Evolutionary conservation across 2,113 vertebrate genomes (phyloP), one percentile per base, ranked within the genome.

Genomic region (Podarcis muralis): DNA sequence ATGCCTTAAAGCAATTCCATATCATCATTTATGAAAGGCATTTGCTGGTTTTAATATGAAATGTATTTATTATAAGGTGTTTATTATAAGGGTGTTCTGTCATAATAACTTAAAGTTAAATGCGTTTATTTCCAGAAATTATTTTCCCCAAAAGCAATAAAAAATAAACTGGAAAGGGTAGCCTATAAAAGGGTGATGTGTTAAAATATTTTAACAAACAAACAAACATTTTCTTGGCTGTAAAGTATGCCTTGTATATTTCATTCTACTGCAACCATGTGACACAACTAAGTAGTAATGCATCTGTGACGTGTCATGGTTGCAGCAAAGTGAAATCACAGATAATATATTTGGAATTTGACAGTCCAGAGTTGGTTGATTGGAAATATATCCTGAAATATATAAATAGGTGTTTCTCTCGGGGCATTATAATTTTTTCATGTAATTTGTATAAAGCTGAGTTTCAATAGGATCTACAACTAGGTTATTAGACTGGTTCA

Each of bases 181-280:
- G 6, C 20, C 32, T 66, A 68, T 82, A 83, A 23, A 83, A 83
- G 40, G 27, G 5, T 18, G 9, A 43, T 69, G 16, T 81, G 22
- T 32, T 35, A n/a, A 69, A 32, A 48, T 71, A 71, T n/a, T 32
- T 16, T 43, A 2, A 18, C 4, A 53, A 30, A 53, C n/a, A n/a
- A 40, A 62, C 12, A 62, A 18, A 62, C 12, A 93, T 90, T 92
- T 86, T 81, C 32, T 20, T 59, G 92, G 77, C 83, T 65, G 57
- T 3, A 22, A 89, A 89, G n/a, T 40, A 32, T 7, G 15, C 6
- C 71, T 82, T 40, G 23, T 18, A 53, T 37, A 37, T 75, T 37
- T 75, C 72, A 75, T 11, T 75, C n/a, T 32, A 2, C 16, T 35
- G 3, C 30, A 59, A 23, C 53, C 18, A 35, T 11, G 57, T 65